phyloP scores from a whole-genome alignment of 30 jellyfish, hydroid and myxozoan genomes.

The Hydractinia symbiolongicarpus region DNA sequence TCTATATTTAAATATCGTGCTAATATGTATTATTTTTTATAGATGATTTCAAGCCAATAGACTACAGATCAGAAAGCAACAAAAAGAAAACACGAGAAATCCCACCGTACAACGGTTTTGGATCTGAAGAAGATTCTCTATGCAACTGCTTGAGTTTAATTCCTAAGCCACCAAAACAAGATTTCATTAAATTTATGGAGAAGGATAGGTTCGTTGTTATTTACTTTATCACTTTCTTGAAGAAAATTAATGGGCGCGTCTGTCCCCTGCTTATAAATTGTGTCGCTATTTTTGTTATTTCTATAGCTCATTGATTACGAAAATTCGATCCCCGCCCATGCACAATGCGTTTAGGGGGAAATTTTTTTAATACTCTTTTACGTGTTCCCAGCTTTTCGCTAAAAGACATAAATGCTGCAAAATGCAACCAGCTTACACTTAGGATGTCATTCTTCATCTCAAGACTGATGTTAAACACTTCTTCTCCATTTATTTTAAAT shows the following conservation, averaged over 20 bases:
- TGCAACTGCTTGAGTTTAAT: constrained; percentile 77
- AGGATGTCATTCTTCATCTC: too few relatives aligned
- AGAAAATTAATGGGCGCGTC: background rate
- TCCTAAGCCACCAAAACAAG: constrained; percentile 95
- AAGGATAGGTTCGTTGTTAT: constrained; percentile 66
- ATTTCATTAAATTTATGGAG: constrained; percentile 89
- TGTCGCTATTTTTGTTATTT: background rate
- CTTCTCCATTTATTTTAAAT: too few relatives aligned
- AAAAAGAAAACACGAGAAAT: constrained; percentile 47
- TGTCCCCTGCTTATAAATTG: background rate
- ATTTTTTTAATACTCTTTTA: too few relatives aligned
- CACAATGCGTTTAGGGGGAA: too few relatives aligned
- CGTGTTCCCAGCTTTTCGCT: too few relatives aligned
- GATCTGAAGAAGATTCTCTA: constrained; percentile 92
- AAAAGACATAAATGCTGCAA: too few relatives aligned
- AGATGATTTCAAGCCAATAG: constrained; percentile 71
- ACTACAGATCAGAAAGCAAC: constrained; percentile 57
- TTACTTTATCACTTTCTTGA: background rate
- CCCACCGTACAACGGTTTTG: constrained; percentile 94
- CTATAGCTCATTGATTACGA: too few relatives aligned
- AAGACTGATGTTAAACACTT: too few relatives aligned
- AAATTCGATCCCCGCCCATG: too few relatives aligned
- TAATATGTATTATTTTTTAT: background rate
- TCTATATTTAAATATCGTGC: constrained; percentile 5
- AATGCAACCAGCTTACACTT: too few relatives aligned